These are phyloP conservation scores for Daktulosphaira vitifoliae DNA, from an alignment of 1,140 invertebrate genomes.

Conservation along the genomic window DNA sequence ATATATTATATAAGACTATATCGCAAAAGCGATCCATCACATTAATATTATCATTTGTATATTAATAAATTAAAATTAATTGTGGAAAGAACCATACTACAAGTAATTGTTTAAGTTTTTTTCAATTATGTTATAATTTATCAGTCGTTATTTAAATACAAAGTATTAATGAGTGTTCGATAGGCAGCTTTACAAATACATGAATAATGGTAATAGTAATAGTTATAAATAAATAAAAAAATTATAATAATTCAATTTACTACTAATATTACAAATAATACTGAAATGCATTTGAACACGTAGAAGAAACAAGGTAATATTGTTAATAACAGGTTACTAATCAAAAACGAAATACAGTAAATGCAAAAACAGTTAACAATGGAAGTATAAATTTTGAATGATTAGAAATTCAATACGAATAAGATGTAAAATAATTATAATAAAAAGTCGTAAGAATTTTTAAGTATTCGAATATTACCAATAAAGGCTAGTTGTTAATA, in stretches of 20 bases:
- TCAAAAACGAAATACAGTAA: no score
- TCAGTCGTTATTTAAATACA: not conserved
- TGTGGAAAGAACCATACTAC: not conserved
- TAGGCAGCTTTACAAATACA: not conserved
- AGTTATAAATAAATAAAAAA: constrained; percentile 5
- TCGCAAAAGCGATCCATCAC: not conserved
- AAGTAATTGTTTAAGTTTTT: not conserved
- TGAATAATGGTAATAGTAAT: no score
- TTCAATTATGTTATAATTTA: no score
- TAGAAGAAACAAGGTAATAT: constrained; percentile 14
- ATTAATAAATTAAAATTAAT: not conserved
- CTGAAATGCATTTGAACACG: constrained; percentile 20
- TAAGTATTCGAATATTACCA: not conserved
- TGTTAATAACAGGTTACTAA: no score
- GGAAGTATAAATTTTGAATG: no score
- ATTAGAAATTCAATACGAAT: no score
- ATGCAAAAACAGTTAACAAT: no score
- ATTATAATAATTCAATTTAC: constrained; percentile 1
- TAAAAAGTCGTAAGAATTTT: no score
- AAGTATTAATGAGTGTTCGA: not conserved
- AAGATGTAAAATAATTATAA: no score
- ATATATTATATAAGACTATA: not conserved
- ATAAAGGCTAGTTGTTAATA: not conserved
- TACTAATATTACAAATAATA: constrained; percentile 18
- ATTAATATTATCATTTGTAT: constrained; percentile 1